Evolutionary conservation across 2,888 invertebrate species (phyloP), one percentile per base, ranked within the genome.

Genomic region (Coelinius sp.): DNA sequence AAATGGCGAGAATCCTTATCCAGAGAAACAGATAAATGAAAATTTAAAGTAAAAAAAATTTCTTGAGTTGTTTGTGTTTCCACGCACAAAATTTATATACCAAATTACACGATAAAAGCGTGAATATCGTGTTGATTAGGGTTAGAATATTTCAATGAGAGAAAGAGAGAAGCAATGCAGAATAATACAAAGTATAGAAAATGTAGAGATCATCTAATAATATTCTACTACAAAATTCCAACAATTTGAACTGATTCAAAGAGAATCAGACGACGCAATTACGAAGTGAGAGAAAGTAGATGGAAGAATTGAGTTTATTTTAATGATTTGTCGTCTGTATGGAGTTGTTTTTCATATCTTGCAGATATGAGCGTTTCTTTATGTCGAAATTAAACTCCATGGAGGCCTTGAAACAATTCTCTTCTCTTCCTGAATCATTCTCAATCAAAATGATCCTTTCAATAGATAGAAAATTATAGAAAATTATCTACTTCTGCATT

Each of bases 81-180:
- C 31, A 72, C 53, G 62, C 41, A 12, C 41, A n/a, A n/a, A 41
- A 35, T 35, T 35, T 35, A 1, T 1, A 35, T 6, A 35, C 35
- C 7, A 35, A 6, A 35, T 7, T 10, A 22, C n/a, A 38, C 14
- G 8, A 67, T 41, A 24, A 68, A 31, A 67, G 22, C 12, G 4
- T 5, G 31, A 69, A 35, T 31, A 49, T 44, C 46, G 8, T 24
- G 25, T 27, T 46, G 0, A 59, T 56, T 46, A 46, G 49, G 1
- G 62, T 41, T 46, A 22, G 44, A 49, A 63, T 35, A 66, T 38
- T 65, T 56, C 46, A 53, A 38, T 49, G 52, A 59, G 53, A 66
- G 59, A 67, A 49, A 56, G 59, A 49, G 52, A 52, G 72, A 73
- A 46, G 22, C 59, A 59, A 59, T 59, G 59, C 59, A 59, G 14